These are phyloP conservation scores for Pygmarrhopalites habei DNA, from an alignment of 1,140 invertebrate genomes.

Conservation along the genomic window DNA sequence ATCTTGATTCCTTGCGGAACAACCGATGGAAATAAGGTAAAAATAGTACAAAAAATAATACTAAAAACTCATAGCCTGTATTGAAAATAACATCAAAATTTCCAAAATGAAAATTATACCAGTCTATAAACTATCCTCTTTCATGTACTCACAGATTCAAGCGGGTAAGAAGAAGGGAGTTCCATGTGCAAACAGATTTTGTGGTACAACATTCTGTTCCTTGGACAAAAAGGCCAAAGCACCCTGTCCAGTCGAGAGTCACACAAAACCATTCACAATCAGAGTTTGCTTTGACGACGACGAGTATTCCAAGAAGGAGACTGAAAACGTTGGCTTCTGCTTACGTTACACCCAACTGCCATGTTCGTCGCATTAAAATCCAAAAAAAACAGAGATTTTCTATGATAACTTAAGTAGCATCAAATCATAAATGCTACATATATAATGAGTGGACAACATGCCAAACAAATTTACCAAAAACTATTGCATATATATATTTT, in stretches of 20 bases:
- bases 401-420: too few species aligned
- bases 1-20: slow-evolving; percentile 40
- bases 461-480: too few species aligned
- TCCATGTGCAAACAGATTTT: slow-evolving; percentile 39
- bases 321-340: slow-evolving; percentile 40
- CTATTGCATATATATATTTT: too few species aligned
- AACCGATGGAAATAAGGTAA: slow-evolving; percentile 40
- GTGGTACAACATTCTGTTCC: slow-evolving; percentile 40
- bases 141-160: slow-evolving; percentile 34
- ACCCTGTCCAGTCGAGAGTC: slow-evolving; percentile 39
- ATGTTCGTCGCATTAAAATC: slow-evolving; percentile 39
- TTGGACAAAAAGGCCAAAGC: slow-evolving; percentile 39
- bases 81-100: too few species aligned
- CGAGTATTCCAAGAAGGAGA: slow-evolving; percentile 40
- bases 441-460: too few species aligned
- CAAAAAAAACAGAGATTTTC: slow-evolving; percentile 12
- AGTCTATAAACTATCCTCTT: too few species aligned
- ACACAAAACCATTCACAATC: slow-evolving; percentile 39
- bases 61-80: too few species aligned
- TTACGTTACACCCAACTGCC: slow-evolving; percentile 40
- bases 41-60: too few species aligned
- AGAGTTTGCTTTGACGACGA: slow-evolving; percentile 40
- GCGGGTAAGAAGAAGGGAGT: slow-evolving; percentile 40
- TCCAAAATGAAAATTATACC: too few species aligned
- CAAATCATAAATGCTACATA: too few species aligned